Conservation (phyloP, 2,888 invertebrate genomes). For the Cephus pygmeus region DNA sequence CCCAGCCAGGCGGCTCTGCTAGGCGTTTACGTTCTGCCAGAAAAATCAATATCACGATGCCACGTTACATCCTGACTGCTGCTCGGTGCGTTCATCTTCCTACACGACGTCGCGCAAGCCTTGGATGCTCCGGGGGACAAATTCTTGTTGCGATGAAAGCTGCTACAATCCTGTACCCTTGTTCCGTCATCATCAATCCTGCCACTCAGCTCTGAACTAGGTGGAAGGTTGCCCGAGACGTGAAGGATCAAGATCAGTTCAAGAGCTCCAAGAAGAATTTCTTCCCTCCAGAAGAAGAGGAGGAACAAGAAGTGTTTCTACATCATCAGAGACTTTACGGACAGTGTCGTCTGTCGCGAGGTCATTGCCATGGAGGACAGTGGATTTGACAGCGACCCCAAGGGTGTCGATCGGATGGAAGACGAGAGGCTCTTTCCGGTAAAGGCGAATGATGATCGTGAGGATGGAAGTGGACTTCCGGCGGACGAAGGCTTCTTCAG, state of each 20-base stretch:
- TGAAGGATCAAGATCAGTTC: not conserved
- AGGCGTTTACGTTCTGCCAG: not conserved
- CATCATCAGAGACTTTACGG: not conserved
- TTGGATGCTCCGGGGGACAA: not conserved
- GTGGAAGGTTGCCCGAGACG: not conserved
- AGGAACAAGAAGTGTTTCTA: not conserved
- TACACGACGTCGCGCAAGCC: not conserved
- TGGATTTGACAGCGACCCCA: constrained; percentile 67
- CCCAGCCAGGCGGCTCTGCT: not conserved
- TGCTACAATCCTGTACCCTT: not conserved
- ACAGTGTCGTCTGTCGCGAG: not conserved
- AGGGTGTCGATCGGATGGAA: constrained; percentile 54
- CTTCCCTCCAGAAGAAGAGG: no score
- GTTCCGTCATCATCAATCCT: not conserved
- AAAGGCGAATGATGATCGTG: constrained; percentile 18
- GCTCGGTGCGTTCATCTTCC: not conserved
- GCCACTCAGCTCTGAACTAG: not conserved
- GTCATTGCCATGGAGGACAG: constrained; percentile 62
- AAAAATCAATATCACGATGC: not conserved
- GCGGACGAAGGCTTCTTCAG: constrained; percentile 1
- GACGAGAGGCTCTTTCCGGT: constrained; percentile 62
- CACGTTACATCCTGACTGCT: not conserved
- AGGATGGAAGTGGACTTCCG: constrained; percentile 1
- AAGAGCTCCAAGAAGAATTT: not conserved
- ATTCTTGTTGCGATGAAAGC: not conserved